Evolutionary conservation across 2,888 invertebrate species (phyloP), one percentile per base, ranked within the genome.

Genomic region (Eudasyphora cyanicolor): DNA sequence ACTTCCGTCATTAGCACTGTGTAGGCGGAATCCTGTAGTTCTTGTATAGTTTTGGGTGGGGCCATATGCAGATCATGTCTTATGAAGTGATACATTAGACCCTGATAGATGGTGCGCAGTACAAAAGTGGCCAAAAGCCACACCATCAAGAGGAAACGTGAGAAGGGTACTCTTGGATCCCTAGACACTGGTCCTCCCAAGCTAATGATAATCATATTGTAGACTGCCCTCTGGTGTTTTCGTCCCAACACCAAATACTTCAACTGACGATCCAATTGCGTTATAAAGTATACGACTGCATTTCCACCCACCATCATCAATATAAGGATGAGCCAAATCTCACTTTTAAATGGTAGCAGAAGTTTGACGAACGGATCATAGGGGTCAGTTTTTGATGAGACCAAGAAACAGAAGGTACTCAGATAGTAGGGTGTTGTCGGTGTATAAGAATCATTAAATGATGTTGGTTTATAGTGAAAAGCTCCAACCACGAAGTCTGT

Each of bases 71-170:
- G 17, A 60, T 88, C 86, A 1, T 80, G 71, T n/a, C 86, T 84
- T 17, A 88, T 87, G 19, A 87, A 86, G 42, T 88, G 83, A 57
- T 85, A 88, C 69, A 89, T 74, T 1, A 85, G 82, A 0, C 86
- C 87, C 67, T 89, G 89, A 67, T 89, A 89, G 27, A 86, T 82
- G 6, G 86, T 82, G 0, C 89, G 87, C 19, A 89, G 69, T n/a
- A 89, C 81, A 42, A 89, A 62, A 8, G 87, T 86, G 5, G 79
- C 32, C 27, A 87, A 0, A 12, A 89, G 45, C 89, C 89, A 89
- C 0, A 86, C 29, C 57, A 87, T 78, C 14, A 89, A 29, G 4
- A 89, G 76, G 69, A 86, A 88, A 6, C 89, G 86, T 0, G 89
- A 88, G 73, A 89, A 88, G 70, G 87, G 88, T 5, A 86, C 73